phyloP scores from a whole-genome alignment of 2,797 vertebrate species.

The Gobio occitaniae region DNA sequence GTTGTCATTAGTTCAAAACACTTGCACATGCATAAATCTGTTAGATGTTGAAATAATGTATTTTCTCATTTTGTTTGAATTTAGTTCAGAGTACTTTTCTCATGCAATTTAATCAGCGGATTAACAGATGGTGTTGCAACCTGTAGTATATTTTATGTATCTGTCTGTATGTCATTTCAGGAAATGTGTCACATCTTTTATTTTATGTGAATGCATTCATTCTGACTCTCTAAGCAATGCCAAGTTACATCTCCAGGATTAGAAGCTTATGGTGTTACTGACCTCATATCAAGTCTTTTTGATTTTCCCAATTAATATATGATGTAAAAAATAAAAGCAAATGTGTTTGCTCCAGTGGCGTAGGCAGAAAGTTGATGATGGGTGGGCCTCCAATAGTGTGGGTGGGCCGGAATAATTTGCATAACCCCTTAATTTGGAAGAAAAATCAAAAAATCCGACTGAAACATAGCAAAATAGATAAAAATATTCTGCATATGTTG shows the following conservation, averaged over 20 bases:
- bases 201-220: slow-evolving; percentile 49
- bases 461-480: no score
- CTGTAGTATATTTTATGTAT: slow-evolving; percentile 45
- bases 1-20: slow-evolving; percentile 18
- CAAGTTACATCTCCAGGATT: slow-evolving; percentile 13
- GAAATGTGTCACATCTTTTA: slow-evolving; percentile 32
- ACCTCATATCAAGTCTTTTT: slow-evolving; percentile 14
- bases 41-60: slow-evolving; percentile 44
- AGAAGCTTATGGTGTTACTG: slow-evolving; percentile 12
- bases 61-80: slow-evolving; percentile 50
- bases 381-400: no score
- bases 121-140: slow-evolving; percentile 40
- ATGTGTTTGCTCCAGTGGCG: background rate
- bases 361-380: no score
- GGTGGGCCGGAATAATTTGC: no score
- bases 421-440: no score
- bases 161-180: slow-evolving; percentile 5
- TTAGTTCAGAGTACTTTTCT: slow-evolving; percentile 32
- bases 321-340: background rate
- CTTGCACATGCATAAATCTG: slow-evolving; percentile 40
- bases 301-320: background rate
- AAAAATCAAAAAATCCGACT: no score
- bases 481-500: no score
- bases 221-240: slow-evolving; percentile 6
- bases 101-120: slow-evolving; percentile 46